Base-by-base conservation (phyloP, 2,888 invertebrate genomes). In the Trichacis sp. region DNA sequence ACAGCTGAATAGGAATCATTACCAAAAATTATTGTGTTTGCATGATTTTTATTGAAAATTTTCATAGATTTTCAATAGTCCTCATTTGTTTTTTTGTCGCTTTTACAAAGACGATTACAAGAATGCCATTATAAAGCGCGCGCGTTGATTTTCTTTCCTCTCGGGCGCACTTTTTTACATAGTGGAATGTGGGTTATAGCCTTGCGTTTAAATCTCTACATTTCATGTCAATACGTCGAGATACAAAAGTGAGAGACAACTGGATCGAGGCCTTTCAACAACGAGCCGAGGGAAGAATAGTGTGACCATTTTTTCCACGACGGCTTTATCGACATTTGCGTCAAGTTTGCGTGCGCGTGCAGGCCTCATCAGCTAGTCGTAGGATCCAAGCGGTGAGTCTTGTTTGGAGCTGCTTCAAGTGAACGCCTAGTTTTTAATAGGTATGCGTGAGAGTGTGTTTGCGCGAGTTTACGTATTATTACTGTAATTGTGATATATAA, bases 281-380 rank as follows among this genome's bases (percentile, higher is more conserved):
- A 24, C 51, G 55, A 38, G 48, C 47, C 43, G 57, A 54, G 60
- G 63, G 56, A 62, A 64, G 53, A 46, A 42, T 54, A 62, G 59
- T 62, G 68, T 64, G 62, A 46, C 9, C n/a, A 6, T 46, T 64
- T 64, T 64, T 62, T 64, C 36, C 61, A 68, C 62, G 60, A 62
- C 52, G 49, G 60, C 68, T 70, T 8, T 72, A 55, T n/a, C n/a
- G n/a, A n/a, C n/a, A n/a, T n/a, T n/a, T n/a, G n/a, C n/a, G 63
- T 66, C 2, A 40, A 15, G 51, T 55, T n/a, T n/a, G n/a, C n/a
- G n/a, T 68, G 67, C 57, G 64, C 45, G 62, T 76, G 78, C 79
- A 79, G 82, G 82, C 82, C 82, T 82, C 40, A 15, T 40, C 81
- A 80, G 77, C 82, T 82, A 82, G 82, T 82, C 82, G 79, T 79